phyloP scores from a whole-genome alignment of 2,797 vertebrate species.

The Brachyalestes nurse region DNA sequence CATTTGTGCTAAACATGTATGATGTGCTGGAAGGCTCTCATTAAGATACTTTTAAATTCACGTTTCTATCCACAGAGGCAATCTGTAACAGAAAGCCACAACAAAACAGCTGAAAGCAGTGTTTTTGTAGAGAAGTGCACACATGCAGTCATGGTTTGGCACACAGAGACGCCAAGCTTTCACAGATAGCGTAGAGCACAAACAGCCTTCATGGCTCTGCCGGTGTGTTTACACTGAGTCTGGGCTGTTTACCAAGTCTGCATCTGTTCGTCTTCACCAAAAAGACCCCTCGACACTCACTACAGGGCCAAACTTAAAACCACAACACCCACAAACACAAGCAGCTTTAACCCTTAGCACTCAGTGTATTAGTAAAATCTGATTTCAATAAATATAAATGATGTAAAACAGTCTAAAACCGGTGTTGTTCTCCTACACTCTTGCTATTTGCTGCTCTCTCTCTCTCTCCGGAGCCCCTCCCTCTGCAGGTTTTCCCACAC shows the following conservation, averaged over 20 bases:
- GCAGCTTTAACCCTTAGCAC: not conserved
- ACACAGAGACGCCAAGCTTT: constrained; percentile 1
- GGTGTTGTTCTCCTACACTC: too few relatives aligned
- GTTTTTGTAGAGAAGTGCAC: constrained; percentile 5
- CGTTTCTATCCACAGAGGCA: not conserved
- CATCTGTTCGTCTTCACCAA: constrained; percentile 29
- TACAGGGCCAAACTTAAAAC: not conserved
- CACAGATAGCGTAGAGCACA: not conserved
- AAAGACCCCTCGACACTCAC: not conserved
- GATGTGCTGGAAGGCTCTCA: not conserved
- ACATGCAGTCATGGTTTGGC: constrained; percentile 12
- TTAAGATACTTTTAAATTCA: too few relatives aligned
- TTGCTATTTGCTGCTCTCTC: too few relatives aligned
- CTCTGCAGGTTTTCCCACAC: too few relatives aligned
- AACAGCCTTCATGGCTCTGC: constrained; percentile 23
- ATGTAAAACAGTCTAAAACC: too few relatives aligned
- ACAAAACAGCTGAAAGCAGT: not conserved
- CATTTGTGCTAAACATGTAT: too few relatives aligned
- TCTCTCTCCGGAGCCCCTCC: too few relatives aligned
- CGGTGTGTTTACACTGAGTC: constrained; percentile 53
- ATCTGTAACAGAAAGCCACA: not conserved
- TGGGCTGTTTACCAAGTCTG: constrained; percentile 49
- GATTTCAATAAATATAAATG: too few relatives aligned
- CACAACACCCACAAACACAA: not conserved
- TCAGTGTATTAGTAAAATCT: too few relatives aligned